phyloP scores from a whole-genome alignment of 1,140 invertebrate species.

The Phenacoccus solenopsis region DNA sequence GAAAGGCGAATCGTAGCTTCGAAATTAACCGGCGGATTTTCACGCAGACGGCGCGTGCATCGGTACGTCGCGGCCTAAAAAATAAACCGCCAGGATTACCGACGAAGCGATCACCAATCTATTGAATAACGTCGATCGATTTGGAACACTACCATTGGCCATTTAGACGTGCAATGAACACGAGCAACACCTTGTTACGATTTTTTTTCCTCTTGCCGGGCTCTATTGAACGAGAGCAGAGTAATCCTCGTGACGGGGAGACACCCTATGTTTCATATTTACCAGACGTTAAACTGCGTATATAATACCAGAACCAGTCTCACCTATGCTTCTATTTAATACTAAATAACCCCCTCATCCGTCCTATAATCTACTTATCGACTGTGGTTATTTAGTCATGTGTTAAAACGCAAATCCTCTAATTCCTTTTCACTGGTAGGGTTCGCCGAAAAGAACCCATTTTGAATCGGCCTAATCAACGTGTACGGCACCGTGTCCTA shows the following conservation, averaged over 20 bases:
- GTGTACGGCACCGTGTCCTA: constrained; percentile 4
- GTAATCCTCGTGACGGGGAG: not conserved
- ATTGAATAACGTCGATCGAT: no score
- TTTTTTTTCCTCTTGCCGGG: not conserved
- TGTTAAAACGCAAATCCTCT: constrained; percentile 15
- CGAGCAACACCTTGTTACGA: not conserved
- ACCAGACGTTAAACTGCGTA: not conserved
- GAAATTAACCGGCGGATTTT: not conserved
- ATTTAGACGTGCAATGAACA: not conserved
- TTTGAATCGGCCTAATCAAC: constrained; percentile 11
- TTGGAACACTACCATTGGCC: not conserved
- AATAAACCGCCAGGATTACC: not conserved
- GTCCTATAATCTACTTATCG: constrained; percentile 7
- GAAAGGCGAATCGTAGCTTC: no score
- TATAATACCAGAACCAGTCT: not conserved
- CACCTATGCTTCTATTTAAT: not conserved
- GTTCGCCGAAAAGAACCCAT: not conserved
- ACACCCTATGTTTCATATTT: not conserved
- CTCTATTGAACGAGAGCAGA: not conserved
- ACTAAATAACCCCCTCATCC: not conserved
- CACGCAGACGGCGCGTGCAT: not conserved
- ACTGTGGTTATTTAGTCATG: constrained; percentile 16
- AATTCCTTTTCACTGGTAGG: constrained; percentile 1
- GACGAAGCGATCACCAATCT: not conserved
- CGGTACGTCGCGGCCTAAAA: not conserved